These are phyloP conservation scores for Drosophila diplacantha DNA, from an alignment of 2,888 invertebrate genomes.

Conservation along the genomic window DNA sequence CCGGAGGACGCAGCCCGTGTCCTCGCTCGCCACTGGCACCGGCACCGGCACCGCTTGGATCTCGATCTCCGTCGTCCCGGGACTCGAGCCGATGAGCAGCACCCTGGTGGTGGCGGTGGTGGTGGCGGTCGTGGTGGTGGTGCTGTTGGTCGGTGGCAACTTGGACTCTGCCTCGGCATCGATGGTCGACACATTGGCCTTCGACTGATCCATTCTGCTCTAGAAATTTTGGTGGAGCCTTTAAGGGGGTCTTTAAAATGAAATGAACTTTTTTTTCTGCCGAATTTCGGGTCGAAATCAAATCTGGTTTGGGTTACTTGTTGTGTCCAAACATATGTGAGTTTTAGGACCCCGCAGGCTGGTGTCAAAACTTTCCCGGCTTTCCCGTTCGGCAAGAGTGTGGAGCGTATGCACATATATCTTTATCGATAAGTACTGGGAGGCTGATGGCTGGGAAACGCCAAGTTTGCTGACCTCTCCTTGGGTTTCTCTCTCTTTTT, in stretches of 20 bases:
- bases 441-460: neutral
- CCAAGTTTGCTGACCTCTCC: conserved; percentile 65
- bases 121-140: too few relatives aligned
- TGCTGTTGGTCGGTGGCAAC: neutral
- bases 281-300: conserved; percentile 1
- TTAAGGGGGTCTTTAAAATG: too few relatives aligned
- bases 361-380: neutral
- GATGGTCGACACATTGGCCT: neutral
- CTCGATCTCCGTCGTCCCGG: conserved; percentile 4
- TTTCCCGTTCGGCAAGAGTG: too few relatives aligned
- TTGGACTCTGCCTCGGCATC: neutral
- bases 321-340: neutral
- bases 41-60: conserved; percentile 2
- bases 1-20: conserved; percentile 10
- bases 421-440: conserved; percentile 1
- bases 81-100: neutral
- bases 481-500: neutral
- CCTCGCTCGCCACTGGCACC: neutral
- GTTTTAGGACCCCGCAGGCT: neutral
- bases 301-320: too few relatives aligned
- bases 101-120: neutral
- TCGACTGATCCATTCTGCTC: conserved; percentile 16
- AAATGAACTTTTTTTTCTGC: neutral
- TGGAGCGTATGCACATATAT: neutral
- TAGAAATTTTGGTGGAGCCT: neutral